Conservation (phyloP, 2,888 invertebrate species). For the Papilio protenor region DNA sequence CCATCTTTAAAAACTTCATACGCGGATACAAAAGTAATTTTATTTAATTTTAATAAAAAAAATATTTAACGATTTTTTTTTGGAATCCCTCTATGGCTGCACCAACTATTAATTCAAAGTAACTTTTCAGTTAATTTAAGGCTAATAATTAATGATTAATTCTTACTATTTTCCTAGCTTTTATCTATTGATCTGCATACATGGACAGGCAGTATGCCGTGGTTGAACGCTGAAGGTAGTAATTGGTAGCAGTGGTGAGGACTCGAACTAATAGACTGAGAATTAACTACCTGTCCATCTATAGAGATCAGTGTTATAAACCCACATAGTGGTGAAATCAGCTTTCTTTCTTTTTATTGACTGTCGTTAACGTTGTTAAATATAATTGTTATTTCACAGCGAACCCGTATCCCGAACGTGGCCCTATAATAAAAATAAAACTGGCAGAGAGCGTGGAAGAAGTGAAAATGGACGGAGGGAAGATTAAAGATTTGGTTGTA, state of each 20-base stretch:
- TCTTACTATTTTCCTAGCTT: neutral
- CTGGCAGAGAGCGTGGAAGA: neutral
- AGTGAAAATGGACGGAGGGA: neutral
- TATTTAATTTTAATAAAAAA: neutral
- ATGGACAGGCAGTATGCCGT: neutral
- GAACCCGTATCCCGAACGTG: slow-evolving; percentile 7
- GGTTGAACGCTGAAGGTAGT: neutral
- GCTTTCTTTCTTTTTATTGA: neutral
- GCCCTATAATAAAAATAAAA: neutral
- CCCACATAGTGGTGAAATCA: neutral
- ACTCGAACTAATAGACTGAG: neutral
- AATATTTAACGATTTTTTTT: too few species aligned
- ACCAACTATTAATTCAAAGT: too few species aligned
- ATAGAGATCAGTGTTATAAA: too few species aligned
- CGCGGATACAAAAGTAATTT: slow-evolving; percentile 2
- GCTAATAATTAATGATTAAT: too few species aligned
- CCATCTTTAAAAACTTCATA: neutral
- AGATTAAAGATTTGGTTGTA: neutral
- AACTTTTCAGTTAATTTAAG: neutral
- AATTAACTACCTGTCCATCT: neutral
- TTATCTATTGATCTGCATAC: neutral
- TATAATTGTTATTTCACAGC: neutral
- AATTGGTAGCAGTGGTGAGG: neutral
- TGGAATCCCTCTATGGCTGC: too few species aligned
- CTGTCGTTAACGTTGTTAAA: neutral